These are phyloP conservation scores for Crotalus adamanteus DNA, from an alignment of 2,797 vertebrate genomes.

Conservation along the genomic window DNA sequence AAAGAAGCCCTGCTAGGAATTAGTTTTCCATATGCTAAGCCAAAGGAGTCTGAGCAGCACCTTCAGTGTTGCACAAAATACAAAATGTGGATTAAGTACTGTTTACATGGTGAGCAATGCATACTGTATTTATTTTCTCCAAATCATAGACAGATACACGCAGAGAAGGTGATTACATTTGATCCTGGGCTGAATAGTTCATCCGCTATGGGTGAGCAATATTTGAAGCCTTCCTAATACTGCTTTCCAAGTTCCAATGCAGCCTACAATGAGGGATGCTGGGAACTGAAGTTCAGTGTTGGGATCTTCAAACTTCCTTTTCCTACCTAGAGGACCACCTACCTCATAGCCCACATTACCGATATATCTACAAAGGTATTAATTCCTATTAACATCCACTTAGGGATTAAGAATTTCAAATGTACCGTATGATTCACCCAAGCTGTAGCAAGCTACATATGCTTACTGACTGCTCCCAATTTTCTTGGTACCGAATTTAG, in stretches of 20 bases:
- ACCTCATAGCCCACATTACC: neutral
- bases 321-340: neutral
- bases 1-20: neutral
- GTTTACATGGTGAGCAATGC: neutral
- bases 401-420: neutral
- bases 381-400: neutral
- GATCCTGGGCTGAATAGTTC: neutral
- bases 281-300: neutral
- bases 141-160: neutral
- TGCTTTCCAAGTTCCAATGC: neutral
- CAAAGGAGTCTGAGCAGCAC: neutral
- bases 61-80: neutral
- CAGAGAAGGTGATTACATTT: neutral
- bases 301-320: neutral
- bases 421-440: neutral
- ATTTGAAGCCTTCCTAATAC: neutral
- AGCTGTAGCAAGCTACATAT: neutral
- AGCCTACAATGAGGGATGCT: neutral
- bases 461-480: neutral
- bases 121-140: too few relatives aligned
- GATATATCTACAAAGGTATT: neutral
- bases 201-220: neutral
- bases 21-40: neutral
- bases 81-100: neutral
- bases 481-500: neutral